Base-by-base conservation (phyloP, 1,140 invertebrate species). In the Drosophila littoralis region DNA sequence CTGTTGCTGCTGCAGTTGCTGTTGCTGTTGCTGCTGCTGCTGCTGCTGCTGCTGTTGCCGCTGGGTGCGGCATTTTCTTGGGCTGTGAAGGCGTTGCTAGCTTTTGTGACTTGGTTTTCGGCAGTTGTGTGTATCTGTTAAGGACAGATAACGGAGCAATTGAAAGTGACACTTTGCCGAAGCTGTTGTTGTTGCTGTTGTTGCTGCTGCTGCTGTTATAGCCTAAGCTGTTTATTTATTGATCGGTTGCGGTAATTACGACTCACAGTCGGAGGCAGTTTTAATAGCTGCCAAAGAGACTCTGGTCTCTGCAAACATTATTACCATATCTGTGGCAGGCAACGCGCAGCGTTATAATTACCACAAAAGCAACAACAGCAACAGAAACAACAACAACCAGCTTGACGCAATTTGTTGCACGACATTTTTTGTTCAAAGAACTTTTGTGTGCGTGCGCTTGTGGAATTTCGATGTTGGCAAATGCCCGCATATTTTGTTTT, bases 211-310 rank as follows among this genome's bases (percentile, higher is more conserved):
- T 50, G 50, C 55, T 50, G 50, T 6, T 71, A 71, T 66, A 76
- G 81, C 57, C 67, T 66, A 71, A 80, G 77, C 81, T 83, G 67
- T 83, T 84, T 84, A 81, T 85, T 85, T 84, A 84, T 85, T 81
- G 81, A 84, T 84, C 72, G 79, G 55, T 48, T 45, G 81, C 75
- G 57, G 75, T 85, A 80, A 84, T 77, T 84, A 71, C 81, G 67
- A 74, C 60, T 42, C 52, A n/a, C 65, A 74, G 51, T 57, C 69
- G 35, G 51, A 57, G 60, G 32, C 61, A 22, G 55, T 59, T 64
- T 77, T 54, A 74, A 75, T 77, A 58, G 52, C n/a, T 40, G 66
- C 48, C 6, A 32, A 22, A 42, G 51, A 13, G 51, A 17, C 46
- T 55, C 13, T 43, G 45, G 10, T 58, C 50, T 69, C 35, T 45